phyloP scores from a whole-genome alignment of 2,113 vertebrate species.

The Pristiophorus japonicus region DNA sequence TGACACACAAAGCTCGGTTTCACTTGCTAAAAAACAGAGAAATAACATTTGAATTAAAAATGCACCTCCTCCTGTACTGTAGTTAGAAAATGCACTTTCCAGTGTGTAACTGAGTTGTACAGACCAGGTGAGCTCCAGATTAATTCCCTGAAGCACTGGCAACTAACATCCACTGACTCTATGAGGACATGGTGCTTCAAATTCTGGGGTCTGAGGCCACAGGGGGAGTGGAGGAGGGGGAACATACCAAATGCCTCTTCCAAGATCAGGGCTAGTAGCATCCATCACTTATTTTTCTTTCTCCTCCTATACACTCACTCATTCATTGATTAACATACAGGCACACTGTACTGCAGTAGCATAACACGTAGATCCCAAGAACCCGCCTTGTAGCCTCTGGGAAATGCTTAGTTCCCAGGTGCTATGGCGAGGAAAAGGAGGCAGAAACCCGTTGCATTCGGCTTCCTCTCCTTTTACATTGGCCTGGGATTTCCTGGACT shows the following conservation, averaged over 20 bases:
- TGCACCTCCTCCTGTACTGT: neutral
- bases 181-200: neutral
- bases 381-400: neutral
- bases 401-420: neutral
- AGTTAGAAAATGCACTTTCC: neutral
- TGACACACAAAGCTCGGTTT: neutral
- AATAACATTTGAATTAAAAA: neutral
- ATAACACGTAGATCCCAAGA: neutral
- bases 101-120: neutral
- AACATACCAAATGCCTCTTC: neutral
- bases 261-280: neutral
- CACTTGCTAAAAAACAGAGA: neutral
- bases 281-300: neutral
- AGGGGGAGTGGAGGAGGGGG: neutral
- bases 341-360: neutral
- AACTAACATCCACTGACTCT: neutral
- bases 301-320: neutral
- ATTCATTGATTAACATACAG: too few relatives aligned
- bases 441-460: neutral
- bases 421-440: neutral
- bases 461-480: neutral
- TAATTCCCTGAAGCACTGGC: neutral
- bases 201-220: neutral
- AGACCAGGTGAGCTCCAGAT: neutral
- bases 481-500: neutral